Evolutionary conservation across 2,113 vertebrate genomes (phyloP).

Genomic region (Sialia sialis): DNA sequence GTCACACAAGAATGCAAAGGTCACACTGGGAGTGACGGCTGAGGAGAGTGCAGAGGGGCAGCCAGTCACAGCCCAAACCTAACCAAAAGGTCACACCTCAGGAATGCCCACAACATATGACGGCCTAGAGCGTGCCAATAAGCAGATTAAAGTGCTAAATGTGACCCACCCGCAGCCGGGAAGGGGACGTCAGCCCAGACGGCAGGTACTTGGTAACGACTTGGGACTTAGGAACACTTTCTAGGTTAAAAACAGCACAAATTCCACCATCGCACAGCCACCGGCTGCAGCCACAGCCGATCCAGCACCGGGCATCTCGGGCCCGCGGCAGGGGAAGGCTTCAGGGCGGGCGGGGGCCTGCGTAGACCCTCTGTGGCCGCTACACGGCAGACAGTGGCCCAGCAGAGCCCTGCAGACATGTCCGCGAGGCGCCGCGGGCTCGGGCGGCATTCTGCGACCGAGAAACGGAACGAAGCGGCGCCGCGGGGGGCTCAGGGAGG

Average conservation of each 20-base stretch:
- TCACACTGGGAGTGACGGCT: accelerated
- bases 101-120: background rate
- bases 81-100: background rate
- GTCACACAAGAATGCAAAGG: background rate
- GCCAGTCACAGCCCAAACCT: background rate
- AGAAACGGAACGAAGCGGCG: background rate
- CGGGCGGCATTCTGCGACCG: background rate
- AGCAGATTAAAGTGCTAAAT: background rate
- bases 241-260: background rate
- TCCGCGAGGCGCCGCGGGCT: background rate
- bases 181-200: background rate
- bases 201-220: background rate
- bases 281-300: background rate
- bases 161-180: background rate
- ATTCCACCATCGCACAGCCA: background rate
- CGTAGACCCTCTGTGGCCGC: too few species aligned
- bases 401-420: background rate
- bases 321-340: background rate
- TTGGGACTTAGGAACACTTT: background rate
- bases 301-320: background rate
- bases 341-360: background rate
- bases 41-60: too few species aligned
- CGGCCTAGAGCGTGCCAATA: accelerated
- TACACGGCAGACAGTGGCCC: background rate
- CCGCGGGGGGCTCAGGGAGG: too few species aligned